Evolutionary conservation across 2,113 vertebrate species (phyloP), one percentile per base, ranked within the genome.

Genomic region (Austrofundulus limnaeus): DNA sequence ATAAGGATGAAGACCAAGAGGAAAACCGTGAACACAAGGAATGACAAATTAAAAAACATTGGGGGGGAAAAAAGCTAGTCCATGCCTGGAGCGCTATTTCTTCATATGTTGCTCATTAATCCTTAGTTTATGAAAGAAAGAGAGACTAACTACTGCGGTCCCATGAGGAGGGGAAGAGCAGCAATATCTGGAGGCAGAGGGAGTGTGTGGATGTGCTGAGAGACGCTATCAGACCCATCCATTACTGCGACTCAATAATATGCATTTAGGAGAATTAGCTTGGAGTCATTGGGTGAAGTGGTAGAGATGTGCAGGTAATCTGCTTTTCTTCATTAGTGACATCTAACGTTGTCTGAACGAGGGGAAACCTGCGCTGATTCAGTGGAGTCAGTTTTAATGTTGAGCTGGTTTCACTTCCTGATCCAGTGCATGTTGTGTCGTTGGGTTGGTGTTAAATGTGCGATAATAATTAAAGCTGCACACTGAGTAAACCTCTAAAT

Each of bases 81-180:
- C 50, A 65, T 67, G 72, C 75, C 75, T 41, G 61, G 19, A 75
- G 70, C 75, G 39, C 75, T 39, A 68, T 78, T 72, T 76, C 78
- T 71, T 83, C 72, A 81, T 77, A 80, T 82, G 81, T 71, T 84
- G 48, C 63, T 61, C 72, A 66, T 75, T 86, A 80, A 90, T 85
- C 75, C 79, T 77, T 66, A 85, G 84, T 86, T 87, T 88, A 86
- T 85, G 75, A 74, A 85, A 84, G 59, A 71, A 54, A 23, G 39
- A 75, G 71, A 82, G 73, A 79, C 67, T 67, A 81, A 61, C 60
- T 72, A 38, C 72, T 62, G 70, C 66, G 50, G 59, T 84, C 76
- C 65, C 73, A 69, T 58, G 14, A 58, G 78, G 38, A 63, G 56
- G 70, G 56, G 60, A 55, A 45, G 64, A 70, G 21, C 47, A 15